A percentile compares a stretch with the other conserved stretches of the same genome.
These are phyloP conservation scores for Mimachlamys varia DNA, from an alignment of 2,888 invertebrate genomes.

Conservation along the genomic window DNA sequence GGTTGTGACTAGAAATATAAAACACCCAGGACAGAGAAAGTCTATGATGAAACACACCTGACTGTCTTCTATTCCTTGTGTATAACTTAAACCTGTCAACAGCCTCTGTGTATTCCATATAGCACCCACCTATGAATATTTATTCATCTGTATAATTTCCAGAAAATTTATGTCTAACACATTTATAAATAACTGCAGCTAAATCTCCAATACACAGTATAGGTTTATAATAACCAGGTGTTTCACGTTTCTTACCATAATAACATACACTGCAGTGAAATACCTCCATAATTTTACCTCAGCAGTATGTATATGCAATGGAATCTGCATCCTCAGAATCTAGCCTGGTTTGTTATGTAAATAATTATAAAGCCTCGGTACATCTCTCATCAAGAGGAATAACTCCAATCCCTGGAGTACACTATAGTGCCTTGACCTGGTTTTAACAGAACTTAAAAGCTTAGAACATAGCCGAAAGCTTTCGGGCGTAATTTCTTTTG, in stretches of 20 bases:
- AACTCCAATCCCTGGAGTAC: neutral
- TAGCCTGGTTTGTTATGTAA: neutral
- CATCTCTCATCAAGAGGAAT: slow-evolving; percentile 1
- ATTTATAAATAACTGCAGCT: neutral
- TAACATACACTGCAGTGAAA: neutral
- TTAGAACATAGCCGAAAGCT: neutral
- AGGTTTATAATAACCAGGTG: neutral
- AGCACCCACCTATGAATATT: too few relatives aligned
- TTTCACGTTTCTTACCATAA: neutral
- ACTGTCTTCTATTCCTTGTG: neutral
- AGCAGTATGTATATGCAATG: neutral
- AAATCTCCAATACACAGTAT: neutral
- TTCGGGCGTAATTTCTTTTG: neutral
- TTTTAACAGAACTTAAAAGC: neutral
- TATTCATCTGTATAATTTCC: neutral
- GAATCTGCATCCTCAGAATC: neutral
- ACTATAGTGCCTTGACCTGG: neutral
- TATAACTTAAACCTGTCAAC: neutral
- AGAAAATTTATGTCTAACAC: neutral
- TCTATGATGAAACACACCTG: neutral
- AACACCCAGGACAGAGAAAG: neutral
- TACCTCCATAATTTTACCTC: neutral
- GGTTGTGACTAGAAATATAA: neutral
- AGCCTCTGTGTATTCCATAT: neutral
- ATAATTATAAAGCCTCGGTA: neutral